A percentile compares a stretch with the other conserved stretches of the same genome.
Conservation (phyloP, 2,797 vertebrate genomes). For the Xenops minutus region DNA sequence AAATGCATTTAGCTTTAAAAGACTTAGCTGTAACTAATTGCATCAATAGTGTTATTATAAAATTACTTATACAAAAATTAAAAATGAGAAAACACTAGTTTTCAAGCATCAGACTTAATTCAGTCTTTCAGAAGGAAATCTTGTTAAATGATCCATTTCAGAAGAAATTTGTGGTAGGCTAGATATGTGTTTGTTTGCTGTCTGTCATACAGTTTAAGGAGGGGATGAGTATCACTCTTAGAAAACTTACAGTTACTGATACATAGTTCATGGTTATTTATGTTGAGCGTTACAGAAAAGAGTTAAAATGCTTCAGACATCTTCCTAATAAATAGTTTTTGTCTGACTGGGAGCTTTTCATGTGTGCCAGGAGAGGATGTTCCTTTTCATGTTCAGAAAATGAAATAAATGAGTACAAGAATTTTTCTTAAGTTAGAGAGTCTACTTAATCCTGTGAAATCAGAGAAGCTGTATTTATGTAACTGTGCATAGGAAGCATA, state of each 20-base stretch:
- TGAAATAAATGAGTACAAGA: not conserved
- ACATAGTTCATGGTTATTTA: not conserved
- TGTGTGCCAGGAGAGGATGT: not conserved
- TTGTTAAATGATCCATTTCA: not conserved
- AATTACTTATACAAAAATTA: not conserved
- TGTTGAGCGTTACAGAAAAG: not conserved
- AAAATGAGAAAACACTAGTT: not conserved
- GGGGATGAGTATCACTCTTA: not conserved
- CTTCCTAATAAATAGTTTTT: not conserved
- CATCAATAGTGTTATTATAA: not conserved
- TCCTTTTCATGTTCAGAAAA: not conserved
- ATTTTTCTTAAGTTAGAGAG: not conserved
- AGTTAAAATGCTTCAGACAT: not conserved
- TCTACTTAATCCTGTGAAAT: not conserved
- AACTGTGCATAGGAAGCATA: not conserved
- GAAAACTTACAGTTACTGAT: not conserved
- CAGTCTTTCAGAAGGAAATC: not conserved
- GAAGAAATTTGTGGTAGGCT: not conserved
- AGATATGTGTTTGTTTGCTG: not conserved
- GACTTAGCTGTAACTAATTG: not conserved
- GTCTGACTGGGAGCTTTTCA: not conserved
- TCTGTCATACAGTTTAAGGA: not conserved
- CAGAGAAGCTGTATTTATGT: not conserved
- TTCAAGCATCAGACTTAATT: not conserved
- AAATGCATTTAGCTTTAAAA: not conserved